Conservation (phyloP, 2,797 vertebrate species). For the Anguilla obscura region DNA sequence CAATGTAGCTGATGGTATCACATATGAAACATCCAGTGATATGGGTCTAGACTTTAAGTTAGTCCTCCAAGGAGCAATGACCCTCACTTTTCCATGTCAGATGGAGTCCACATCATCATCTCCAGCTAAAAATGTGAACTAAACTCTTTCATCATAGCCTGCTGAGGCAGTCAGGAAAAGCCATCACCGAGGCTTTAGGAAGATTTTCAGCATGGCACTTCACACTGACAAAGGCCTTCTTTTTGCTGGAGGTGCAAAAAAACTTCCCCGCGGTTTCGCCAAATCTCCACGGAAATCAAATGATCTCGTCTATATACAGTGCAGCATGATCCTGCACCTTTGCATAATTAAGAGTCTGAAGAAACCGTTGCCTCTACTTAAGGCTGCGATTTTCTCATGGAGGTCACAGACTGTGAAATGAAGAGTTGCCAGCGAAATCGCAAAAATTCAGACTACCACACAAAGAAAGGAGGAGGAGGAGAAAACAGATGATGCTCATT, state of each 20-base stretch:
- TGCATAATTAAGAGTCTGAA: conserved; percentile 5
- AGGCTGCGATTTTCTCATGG: not conserved
- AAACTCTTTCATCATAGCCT: not conserved
- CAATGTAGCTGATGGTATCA: not conserved
- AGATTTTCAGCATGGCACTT: not conserved
- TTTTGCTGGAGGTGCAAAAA: not conserved
- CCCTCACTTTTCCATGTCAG: not conserved
- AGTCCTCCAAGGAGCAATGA: not conserved
- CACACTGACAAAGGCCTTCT: not conserved
- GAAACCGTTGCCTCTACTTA: conserved; percentile 1
- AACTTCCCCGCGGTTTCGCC: not conserved
- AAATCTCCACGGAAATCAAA: conserved; percentile 8
- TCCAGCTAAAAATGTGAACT: conserved; percentile 2
- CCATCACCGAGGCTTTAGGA: not conserved
- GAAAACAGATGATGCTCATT: not conserved
- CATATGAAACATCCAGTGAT: not conserved
- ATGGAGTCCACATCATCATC: not conserved
- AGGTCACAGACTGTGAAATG: not conserved
- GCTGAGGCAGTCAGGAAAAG: conserved; percentile 6
- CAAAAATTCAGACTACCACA: not conserved
- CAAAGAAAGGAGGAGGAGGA: not conserved
- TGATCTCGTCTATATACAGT: not conserved
- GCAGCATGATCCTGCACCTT: not conserved
- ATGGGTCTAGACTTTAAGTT: not conserved
- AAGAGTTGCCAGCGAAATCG: not conserved